A percentile compares a stretch with the other conserved stretches of the same genome.
phyloP scores from a whole-genome alignment of 2,113 vertebrate species.

The Tor tambroides region DNA sequence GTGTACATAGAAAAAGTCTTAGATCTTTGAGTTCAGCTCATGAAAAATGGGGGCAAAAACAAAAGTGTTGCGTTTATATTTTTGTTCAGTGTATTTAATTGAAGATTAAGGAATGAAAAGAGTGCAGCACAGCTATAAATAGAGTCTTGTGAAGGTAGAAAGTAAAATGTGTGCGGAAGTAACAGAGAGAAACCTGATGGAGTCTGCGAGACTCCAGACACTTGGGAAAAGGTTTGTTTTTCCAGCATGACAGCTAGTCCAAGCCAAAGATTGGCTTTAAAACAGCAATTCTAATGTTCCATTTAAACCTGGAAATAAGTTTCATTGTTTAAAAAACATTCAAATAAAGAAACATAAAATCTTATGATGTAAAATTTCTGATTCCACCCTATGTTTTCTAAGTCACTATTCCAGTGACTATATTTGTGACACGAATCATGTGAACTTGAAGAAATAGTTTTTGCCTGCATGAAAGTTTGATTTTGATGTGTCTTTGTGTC shows the following conservation, averaged over 20 bases:
- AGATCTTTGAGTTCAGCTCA: too few relatives aligned
- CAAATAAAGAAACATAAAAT: neutral
- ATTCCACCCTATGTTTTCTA: neutral
- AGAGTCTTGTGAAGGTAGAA: neutral
- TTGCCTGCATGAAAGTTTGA: neutral
- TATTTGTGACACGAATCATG: neutral
- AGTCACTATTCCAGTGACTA: neutral
- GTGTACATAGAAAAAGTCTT: too few relatives aligned
- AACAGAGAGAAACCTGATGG: neutral
- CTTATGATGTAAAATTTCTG: neutral
- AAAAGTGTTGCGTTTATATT: too few relatives aligned
- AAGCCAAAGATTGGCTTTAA: neutral
- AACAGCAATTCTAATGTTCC: neutral
- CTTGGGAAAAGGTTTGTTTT: neutral
- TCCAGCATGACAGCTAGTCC: neutral
- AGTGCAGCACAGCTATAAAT: neutral
- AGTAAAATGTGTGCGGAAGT: neutral
- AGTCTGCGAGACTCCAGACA: neutral
- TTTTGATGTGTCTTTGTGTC: neutral
- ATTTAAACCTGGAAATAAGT: neutral
- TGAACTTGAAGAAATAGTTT: too few relatives aligned
- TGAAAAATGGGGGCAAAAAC: too few relatives aligned
- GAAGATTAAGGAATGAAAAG: neutral
- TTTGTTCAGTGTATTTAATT: too few relatives aligned
- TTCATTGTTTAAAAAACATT: neutral